A percentile compares a stretch with the other conserved stretches of the same genome.
phyloP scores from a whole-genome alignment of 2,888 invertebrate genomes.

The Lasioglossum leucozonium region DNA sequence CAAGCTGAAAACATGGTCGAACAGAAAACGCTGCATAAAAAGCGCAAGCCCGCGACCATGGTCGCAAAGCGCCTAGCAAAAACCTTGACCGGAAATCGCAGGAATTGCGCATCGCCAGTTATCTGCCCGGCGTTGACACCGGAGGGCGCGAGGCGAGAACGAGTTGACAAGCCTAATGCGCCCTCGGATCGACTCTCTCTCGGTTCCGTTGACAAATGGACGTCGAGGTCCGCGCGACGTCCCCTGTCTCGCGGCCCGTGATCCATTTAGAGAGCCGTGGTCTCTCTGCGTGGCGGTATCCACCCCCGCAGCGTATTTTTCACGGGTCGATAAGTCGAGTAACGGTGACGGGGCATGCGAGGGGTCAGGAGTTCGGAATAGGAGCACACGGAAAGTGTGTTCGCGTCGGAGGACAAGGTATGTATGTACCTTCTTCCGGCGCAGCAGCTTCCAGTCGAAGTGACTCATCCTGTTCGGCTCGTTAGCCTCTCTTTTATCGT shows the following conservation, averaged over 20 bases:
- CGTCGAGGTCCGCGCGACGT: not conserved
- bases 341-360: slow-evolving; percentile 58
- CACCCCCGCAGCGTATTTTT: slow-evolving; percentile 58
- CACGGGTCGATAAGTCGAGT: slow-evolving; percentile 61
- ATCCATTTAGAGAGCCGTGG: not conserved
- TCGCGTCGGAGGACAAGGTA: slow-evolving; percentile 36
- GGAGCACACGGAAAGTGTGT: slow-evolving; percentile 52
- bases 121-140: not conserved
- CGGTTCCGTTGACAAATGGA: slow-evolving; percentile 47
- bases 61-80: not conserved
- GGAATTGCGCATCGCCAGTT: not conserved
- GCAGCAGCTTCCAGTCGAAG: slow-evolving; percentile 83
- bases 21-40: not conserved
- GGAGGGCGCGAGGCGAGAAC: not conserved
- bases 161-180: not conserved
- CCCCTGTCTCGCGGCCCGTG: slow-evolving; percentile 1
- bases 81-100: not conserved
- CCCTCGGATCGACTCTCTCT: slow-evolving; percentile 2
- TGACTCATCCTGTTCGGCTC: slow-evolving; percentile 81
- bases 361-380: slow-evolving; percentile 54
- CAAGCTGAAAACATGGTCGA: too few species aligned
- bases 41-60: not conserved
- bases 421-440: slow-evolving; percentile 82
- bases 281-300: slow-evolving; percentile 12
- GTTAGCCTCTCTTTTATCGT: slow-evolving; percentile 65